Conservation (phyloP, 2,888 invertebrate genomes). For the Gymnocheta viridis region DNA sequence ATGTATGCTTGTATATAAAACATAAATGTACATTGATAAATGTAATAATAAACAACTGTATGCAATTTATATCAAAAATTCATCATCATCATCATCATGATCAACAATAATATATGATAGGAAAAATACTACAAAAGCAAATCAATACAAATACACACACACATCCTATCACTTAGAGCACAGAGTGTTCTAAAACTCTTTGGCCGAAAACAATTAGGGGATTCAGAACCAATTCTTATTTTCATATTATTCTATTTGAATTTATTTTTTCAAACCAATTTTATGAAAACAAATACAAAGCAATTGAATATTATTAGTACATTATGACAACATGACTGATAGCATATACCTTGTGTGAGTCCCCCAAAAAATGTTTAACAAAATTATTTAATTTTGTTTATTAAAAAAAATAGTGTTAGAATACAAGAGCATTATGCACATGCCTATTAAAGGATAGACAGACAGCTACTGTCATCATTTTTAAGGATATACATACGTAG, state of each 20-base stretch:
- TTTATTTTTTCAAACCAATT: too few relatives aligned
- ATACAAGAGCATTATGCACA: background rate
- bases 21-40: background rate
- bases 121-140: conserved; percentile 5
- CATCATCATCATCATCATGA: conserved; percentile 53
- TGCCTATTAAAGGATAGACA: background rate
- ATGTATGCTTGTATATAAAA: background rate
- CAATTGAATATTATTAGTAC: too few relatives aligned
- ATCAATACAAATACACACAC: background rate
- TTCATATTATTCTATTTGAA: too few relatives aligned
- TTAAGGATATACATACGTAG: background rate
- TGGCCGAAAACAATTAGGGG: background rate
- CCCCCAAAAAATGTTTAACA: too few relatives aligned
- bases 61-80: conserved; percentile 62
- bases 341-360: too few relatives aligned
- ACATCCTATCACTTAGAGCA: background rate
- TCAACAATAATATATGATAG: conserved; percentile 41
- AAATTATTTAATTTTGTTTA: background rate
- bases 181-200: background rate
- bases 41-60: conserved; percentile 29
- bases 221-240: too few relatives aligned
- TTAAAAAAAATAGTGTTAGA: background rate
- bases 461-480: background rate
- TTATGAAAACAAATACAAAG: too few relatives aligned
- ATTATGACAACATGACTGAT: too few relatives aligned